These are phyloP conservation scores for Podarcis cretensis DNA, from an alignment of 2,113 vertebrate species.

Conservation along the genomic window DNA sequence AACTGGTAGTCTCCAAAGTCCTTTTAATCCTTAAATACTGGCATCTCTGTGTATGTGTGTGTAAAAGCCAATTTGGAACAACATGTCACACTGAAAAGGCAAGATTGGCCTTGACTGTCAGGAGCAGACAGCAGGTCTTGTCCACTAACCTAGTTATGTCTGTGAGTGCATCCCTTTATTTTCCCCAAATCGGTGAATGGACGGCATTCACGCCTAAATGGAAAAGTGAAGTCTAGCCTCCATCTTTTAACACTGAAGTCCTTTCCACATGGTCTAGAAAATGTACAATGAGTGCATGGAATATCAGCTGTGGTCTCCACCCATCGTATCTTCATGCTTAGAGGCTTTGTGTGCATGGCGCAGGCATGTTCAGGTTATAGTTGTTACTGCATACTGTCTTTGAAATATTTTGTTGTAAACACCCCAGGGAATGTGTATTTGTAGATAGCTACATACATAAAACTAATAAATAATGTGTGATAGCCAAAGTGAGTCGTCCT, in stretches of 20 bases:
- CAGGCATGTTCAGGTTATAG: background rate
- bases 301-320: background rate
- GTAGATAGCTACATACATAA: too few relatives aligned
- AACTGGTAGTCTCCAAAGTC: constrained; percentile 46
- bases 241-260: background rate
- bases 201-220: background rate
- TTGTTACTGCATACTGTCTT: too few relatives aligned
- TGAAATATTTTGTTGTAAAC: too few relatives aligned
- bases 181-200: background rate
- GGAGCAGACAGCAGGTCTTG: background rate
- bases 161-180: too few relatives aligned
- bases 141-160: background rate
- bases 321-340: background rate
- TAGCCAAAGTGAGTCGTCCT: too few relatives aligned
- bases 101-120: background rate
- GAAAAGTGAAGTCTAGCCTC: background rate
- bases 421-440: too few relatives aligned
- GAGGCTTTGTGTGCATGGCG: background rate
- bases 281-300: background rate
- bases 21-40: constrained; percentile 27
- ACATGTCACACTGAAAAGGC: background rate
- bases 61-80: background rate
- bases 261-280: background rate
- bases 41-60: background rate
- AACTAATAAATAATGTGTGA: too few relatives aligned